Evolutionary conservation across 2,888 invertebrate genomes (phyloP).

Genomic region (Drosophila pseudotalamancana): DNA sequence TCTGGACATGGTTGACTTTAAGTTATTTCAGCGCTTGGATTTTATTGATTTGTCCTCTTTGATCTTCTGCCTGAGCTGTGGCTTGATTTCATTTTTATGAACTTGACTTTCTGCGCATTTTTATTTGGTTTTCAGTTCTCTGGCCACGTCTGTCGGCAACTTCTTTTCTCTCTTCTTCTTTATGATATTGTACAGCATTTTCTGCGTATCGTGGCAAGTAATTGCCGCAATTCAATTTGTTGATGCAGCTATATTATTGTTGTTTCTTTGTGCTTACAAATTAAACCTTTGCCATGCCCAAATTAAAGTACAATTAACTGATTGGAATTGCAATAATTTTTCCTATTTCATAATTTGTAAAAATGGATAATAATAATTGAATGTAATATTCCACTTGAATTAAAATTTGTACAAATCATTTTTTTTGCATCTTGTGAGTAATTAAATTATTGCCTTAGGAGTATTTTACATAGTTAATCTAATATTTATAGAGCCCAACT

Average conservation of each 20-base stretch:
- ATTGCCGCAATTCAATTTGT: slow-evolving; percentile 79
- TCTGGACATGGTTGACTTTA: slow-evolving; percentile 64
- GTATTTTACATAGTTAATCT: neutral
- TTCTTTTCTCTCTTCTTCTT: neutral
- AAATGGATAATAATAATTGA: neutral
- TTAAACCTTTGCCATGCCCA: slow-evolving; percentile 35
- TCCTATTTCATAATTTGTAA: slow-evolving; percentile 24
- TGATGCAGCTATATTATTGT: slow-evolving; percentile 65
- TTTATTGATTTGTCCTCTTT: slow-evolving; percentile 82
- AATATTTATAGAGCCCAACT: neutral
- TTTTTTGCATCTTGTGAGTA: neutral
- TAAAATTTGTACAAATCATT: neutral
- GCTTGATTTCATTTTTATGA: slow-evolving; percentile 81
- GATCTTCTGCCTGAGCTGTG: slow-evolving; percentile 77
- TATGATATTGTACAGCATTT: slow-evolving; percentile 49
- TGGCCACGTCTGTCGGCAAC: neutral
- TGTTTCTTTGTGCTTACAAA: slow-evolving; percentile 30
- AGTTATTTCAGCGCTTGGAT: slow-evolving; percentile 65
- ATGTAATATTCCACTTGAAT: neutral
- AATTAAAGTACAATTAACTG: slow-evolving; percentile 27
- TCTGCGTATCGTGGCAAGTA: slow-evolving; percentile 78
- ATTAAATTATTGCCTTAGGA: neutral
- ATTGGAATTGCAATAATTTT: slow-evolving; percentile 21
- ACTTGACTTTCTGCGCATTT: slow-evolving; percentile 72
- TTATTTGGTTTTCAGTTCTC: slow-evolving; percentile 43